These are phyloP conservation scores for Caenorhabditis wallacei DNA, from an alignment of 2,888 invertebrate genomes.

Conservation along the genomic window DNA sequence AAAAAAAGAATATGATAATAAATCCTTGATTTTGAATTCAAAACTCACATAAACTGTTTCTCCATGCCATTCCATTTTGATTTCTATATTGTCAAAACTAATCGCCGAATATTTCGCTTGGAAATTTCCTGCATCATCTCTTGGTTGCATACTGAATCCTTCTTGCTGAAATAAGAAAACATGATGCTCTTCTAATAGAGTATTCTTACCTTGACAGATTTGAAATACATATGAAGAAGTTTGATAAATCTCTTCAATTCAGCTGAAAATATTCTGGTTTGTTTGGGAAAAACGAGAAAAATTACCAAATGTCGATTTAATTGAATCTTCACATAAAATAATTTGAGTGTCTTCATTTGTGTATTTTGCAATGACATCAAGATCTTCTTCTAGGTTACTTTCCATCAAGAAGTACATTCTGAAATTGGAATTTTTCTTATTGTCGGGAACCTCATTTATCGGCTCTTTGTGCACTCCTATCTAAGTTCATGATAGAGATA, in stretches of 20 bases:
- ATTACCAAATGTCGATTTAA: slow-evolving; percentile 29
- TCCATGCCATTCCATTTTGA: slow-evolving; percentile 13
- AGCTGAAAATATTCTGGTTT: slow-evolving; percentile 1
- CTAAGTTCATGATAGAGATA: no score
- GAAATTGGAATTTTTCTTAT: neutral
- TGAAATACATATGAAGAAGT: slow-evolving; percentile 27
- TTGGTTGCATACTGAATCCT: neutral
- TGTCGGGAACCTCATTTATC: no score
- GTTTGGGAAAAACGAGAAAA: neutral
- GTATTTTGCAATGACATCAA: slow-evolving; percentile 37
- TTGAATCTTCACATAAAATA: neutral
- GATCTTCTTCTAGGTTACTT: slow-evolving; percentile 12
- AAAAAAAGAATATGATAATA: neutral
- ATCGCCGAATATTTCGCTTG: slow-evolving; percentile 13
- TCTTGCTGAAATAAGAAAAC: neutral
- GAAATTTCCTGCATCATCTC: neutral
- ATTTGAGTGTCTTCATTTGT: slow-evolving; percentile 22
- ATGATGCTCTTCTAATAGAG: neutral
- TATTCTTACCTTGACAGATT: slow-evolving; percentile 1
- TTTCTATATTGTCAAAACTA: neutral
- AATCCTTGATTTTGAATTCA: neutral
- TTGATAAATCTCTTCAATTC: slow-evolving; percentile 8
- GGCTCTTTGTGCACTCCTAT: no score
- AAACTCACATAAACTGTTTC: slow-evolving; percentile 11
- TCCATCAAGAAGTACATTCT: slow-evolving; percentile 25